Evolutionary conservation across 2,888 invertebrate species (phyloP).

Genomic region (Celastrina argiolus): DNA sequence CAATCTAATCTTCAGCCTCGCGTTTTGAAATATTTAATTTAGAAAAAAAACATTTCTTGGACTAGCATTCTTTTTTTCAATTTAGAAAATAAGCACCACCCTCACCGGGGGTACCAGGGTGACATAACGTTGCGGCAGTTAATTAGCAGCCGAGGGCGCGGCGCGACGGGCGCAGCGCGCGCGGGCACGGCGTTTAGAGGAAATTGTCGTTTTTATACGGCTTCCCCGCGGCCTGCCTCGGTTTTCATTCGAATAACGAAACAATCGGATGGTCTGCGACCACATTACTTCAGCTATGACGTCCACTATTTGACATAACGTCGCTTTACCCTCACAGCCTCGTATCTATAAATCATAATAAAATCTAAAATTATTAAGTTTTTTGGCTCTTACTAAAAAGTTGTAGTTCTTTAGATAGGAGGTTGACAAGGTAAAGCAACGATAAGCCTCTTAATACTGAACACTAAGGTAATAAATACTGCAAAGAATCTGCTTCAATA

Average conservation of each 20-base stretch:
- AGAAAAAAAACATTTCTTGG: conserved; percentile 23
- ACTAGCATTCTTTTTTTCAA: conserved; percentile 32
- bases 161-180: conserved; percentile 71
- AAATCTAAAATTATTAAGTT: too few species aligned
- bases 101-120: conserved; percentile 69
- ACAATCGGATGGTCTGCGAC: conserved; percentile 69
- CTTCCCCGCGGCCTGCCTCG: conserved; percentile 55
- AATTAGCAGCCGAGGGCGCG: conserved; percentile 72
- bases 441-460: too few species aligned
- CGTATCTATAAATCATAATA: too few species aligned
- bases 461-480: too few species aligned
- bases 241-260: conserved; percentile 66
- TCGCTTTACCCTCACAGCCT: too few species aligned
- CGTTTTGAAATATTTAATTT: conserved; percentile 19
- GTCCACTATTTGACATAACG: too few species aligned
- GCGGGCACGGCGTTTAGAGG: conserved; percentile 75
- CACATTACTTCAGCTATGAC: too few species aligned
- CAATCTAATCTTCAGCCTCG: neutral
- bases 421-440: too few species aligned
- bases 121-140: conserved; percentile 75
- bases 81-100: conserved; percentile 57
- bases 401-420: too few species aligned
- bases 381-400: too few species aligned
- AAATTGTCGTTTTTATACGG: conserved; percentile 78
- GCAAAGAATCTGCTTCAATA: too few species aligned